phyloP scores from a whole-genome alignment of 37 sponge, comb jelly and placozoan species.

The Beroe ovata region DNA sequence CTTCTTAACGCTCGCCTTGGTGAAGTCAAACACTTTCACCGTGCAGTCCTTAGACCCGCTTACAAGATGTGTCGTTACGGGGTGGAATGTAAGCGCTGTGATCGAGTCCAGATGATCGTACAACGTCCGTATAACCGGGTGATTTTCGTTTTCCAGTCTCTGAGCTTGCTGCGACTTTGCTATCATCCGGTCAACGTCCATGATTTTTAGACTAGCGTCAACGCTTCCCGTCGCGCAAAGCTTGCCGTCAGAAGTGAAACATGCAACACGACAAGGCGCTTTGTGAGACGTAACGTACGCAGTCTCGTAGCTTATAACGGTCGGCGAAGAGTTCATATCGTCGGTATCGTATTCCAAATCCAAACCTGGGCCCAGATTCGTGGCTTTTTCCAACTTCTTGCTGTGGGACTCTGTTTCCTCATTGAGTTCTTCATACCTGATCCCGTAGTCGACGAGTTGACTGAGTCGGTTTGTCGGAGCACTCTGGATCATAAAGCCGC shows the following conservation, averaged over 20 bases:
- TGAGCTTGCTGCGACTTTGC: conserved; percentile 73
- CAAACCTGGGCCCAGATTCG: conserved; percentile 45
- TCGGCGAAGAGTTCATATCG: conserved; percentile 70
- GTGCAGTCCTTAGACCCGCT: conserved; percentile 87
- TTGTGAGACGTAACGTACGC: conserved; percentile 83
- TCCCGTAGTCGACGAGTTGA: conserved; percentile 74
- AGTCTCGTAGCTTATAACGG: conserved; percentile 71
- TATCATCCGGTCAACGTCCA: conserved; percentile 90
- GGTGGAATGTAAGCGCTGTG: conserved; percentile 85
- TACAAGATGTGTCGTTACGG: conserved; percentile 80
- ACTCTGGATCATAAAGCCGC: conserved; percentile 70
- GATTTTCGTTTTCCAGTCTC: conserved; percentile 73
- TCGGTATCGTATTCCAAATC: conserved; percentile 67
- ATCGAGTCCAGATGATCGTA: conserved; percentile 89
- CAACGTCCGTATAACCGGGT: conserved; percentile 87
- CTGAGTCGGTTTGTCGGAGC: conserved; percentile 80
- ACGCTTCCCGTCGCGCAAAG: conserved; percentile 25
- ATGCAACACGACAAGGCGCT: conserved; percentile 73
- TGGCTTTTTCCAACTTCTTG: conserved; percentile 31
- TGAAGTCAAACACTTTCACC: conserved; percentile 89
- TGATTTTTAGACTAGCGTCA: conserved; percentile 67
- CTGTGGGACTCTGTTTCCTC: conserved; percentile 72
- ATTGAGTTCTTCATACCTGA: conserved; percentile 74
- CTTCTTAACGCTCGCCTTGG: conserved; percentile 83
- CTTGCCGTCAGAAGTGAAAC: conserved; percentile 84